phyloP scores from a whole-genome alignment of 2,797 vertebrate genomes.

The Chlorospingus flavigularis region DNA sequence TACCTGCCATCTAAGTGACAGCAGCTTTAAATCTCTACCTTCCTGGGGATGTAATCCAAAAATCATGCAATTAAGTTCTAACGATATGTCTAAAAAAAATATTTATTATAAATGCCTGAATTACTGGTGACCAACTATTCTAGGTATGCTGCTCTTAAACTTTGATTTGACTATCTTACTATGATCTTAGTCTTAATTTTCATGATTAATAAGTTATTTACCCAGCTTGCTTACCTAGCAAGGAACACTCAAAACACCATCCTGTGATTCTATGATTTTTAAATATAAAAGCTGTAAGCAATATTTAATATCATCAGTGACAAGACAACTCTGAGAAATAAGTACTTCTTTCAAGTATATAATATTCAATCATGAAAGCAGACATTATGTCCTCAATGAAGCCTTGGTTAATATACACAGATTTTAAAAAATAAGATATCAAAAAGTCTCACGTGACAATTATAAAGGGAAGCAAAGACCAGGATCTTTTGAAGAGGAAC shows the following conservation, averaged over 20 bases:
- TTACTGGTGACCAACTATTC: neutral
- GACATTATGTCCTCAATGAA: neutral
- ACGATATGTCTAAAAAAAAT: neutral
- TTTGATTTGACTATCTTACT: neutral
- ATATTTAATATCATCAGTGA: neutral
- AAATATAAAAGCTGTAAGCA: neutral
- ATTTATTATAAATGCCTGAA: neutral
- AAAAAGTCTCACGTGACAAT: neutral
- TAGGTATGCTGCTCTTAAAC: neutral
- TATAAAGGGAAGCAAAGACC: neutral
- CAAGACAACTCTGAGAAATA: neutral
- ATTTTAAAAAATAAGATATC: neutral
- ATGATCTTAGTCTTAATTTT: neutral
- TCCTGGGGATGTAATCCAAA: neutral
- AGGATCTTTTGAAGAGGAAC: neutral
- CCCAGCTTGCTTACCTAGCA: neutral
- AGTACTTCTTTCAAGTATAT: neutral
- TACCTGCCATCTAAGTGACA: neutral
- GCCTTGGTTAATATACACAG: neutral
- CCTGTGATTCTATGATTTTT: neutral
- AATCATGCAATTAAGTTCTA: neutral
- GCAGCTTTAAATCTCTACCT: neutral
- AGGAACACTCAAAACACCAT: neutral
- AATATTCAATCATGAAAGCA: neutral
- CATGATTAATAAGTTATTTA: neutral